A percentile compares a stretch with the other conserved stretches of the same genome.
These are phyloP conservation scores for Drosophila quinaria DNA, from an alignment of 2,888 invertebrate species.

Conservation along the genomic window DNA sequence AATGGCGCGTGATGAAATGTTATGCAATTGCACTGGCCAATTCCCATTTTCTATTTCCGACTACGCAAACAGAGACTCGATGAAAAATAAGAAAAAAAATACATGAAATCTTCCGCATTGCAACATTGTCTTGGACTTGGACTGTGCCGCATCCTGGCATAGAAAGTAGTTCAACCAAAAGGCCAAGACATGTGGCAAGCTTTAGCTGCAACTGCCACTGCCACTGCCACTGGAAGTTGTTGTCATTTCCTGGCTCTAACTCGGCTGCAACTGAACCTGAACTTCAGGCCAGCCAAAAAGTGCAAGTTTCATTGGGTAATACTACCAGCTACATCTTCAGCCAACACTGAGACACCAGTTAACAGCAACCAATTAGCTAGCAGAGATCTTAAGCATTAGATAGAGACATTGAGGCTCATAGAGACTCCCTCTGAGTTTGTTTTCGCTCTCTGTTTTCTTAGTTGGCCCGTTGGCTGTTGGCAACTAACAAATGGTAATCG, in stretches of 20 bases:
- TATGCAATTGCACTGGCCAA: conserved; percentile 69
- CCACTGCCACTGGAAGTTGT: conserved; percentile 11
- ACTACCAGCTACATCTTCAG: conserved; percentile 32
- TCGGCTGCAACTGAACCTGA: conserved; percentile 79
- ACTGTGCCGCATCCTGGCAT: conserved; percentile 60
- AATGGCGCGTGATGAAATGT: conserved; percentile 68
- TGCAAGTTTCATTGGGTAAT: conserved; percentile 63
- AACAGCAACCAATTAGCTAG: conserved; percentile 8
- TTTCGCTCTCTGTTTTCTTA: neutral
- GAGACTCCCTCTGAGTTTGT: neutral
- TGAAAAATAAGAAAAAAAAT: conserved; percentile 1
- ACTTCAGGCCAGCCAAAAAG: conserved; percentile 70
- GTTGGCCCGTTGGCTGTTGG: conserved; percentile 4
- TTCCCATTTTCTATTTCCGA: conserved; percentile 50
- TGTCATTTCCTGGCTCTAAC: conserved; percentile 73
- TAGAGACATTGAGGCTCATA: conserved; percentile 27
- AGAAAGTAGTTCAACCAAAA: conserved; percentile 79
- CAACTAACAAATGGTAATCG: conserved; percentile 52
- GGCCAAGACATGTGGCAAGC: conserved; percentile 45
- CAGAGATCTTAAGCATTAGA: conserved; percentile 40
- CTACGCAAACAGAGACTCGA: conserved; percentile 27
- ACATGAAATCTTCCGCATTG: conserved; percentile 66
- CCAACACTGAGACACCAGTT: neutral
- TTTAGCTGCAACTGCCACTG: conserved; percentile 4
- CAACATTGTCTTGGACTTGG: conserved; percentile 27